phyloP scores from a whole-genome alignment of 2,888 invertebrate genomes.

The Holacanthella duospinosa region DNA sequence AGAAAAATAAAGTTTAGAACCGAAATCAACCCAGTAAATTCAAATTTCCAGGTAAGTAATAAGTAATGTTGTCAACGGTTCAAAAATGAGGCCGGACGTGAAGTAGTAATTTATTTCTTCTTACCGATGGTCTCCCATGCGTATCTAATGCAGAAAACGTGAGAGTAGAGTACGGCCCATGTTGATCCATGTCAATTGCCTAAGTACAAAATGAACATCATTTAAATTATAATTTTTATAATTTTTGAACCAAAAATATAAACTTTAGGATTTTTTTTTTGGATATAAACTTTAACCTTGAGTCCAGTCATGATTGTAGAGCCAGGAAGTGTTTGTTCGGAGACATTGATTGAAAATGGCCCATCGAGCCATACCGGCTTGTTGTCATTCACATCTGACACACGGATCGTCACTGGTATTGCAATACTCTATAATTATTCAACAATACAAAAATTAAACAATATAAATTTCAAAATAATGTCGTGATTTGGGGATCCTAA shows the following conservation, averaged over 20 bases:
- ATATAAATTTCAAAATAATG: too few relatives aligned
- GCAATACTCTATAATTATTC: conserved; percentile 57
- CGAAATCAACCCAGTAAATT: too few relatives aligned
- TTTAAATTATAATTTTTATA: background rate
- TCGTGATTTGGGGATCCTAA: too few relatives aligned
- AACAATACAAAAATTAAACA: background rate
- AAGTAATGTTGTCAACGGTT: too few relatives aligned
- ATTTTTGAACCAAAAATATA: background rate
- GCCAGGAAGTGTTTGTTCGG: conserved; percentile 34
- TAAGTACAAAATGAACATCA: background rate
- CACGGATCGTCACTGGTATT: conserved; percentile 70
- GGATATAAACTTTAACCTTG: conserved; percentile 19
- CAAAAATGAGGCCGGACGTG: background rate
- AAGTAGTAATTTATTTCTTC: too few relatives aligned
- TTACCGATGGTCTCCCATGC: conserved; percentile 33
- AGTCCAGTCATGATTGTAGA: conserved; percentile 30
- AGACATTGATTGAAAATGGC: conserved; percentile 28
- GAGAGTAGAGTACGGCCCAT: conserved; percentile 34
- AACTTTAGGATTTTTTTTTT: background rate
- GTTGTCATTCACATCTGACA: conserved; percentile 53
- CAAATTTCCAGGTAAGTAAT: too few relatives aligned
- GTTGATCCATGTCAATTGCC: conserved; percentile 30
- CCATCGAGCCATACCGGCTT: conserved; percentile 28
- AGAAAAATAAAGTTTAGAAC: too few relatives aligned
- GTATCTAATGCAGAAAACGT: conserved; percentile 33